Evolutionary conservation across 2,797 vertebrate species (phyloP).

Genomic region (Streptopelia turtur): DNA sequence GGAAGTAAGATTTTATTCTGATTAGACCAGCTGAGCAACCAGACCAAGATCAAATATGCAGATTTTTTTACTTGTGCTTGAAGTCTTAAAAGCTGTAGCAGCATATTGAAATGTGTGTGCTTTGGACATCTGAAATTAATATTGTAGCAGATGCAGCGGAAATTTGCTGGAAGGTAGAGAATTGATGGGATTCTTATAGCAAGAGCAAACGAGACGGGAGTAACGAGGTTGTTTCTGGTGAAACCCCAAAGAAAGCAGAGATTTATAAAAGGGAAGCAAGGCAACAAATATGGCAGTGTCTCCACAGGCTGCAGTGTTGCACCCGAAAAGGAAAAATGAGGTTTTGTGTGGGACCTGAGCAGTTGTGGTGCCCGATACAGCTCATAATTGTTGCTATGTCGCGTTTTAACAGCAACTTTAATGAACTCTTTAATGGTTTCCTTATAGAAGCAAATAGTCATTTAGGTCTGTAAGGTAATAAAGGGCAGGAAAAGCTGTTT

Average conservation of each 20-base stretch:
- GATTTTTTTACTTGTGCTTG: background rate
- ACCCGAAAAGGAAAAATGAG: background rate
- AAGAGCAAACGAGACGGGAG: background rate
- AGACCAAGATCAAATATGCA: background rate
- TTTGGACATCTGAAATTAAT: background rate
- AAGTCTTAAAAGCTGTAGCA: background rate
- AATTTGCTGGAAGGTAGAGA: background rate
- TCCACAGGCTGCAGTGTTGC: background rate
- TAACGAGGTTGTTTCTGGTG: background rate
- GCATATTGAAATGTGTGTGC: background rate
- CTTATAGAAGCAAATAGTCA: background rate
- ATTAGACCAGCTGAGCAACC: background rate
- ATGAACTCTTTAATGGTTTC: background rate
- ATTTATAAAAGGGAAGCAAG: background rate
- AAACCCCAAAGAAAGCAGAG: background rate
- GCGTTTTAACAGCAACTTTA: fast-evolving
- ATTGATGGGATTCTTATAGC: background rate
- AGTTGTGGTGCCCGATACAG: fast-evolving
- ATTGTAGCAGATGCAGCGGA: background rate
- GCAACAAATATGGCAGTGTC: fast-evolving
- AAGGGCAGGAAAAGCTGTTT: background rate
- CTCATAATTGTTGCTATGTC: fast-evolving
- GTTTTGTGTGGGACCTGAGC: background rate
- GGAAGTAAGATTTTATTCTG: background rate
- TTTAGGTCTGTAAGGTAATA: background rate